Evolutionary conservation across 2,888 invertebrate species (phyloP), one percentile per base, ranked within the genome.

Genomic region (Parnassius glacialis): DNA sequence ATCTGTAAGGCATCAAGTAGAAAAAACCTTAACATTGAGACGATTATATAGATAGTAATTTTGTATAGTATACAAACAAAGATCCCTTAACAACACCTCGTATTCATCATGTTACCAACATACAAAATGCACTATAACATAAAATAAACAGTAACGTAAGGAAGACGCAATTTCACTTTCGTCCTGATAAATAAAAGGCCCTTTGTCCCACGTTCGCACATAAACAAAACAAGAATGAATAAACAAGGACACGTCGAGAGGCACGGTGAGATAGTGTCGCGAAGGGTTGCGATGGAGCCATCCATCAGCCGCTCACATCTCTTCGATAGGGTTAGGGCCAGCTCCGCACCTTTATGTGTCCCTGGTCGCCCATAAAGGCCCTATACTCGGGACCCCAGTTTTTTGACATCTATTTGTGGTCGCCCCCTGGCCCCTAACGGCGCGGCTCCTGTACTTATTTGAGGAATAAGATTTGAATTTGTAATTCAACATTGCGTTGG

Each of bases 401-500:
- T 89, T 91, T 90, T 90, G 88, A 87, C 90, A 84, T 90, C 89
- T 90, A 91, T 90, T 90, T 91, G 90, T 87, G 90, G 90, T 90
- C 83, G 84, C 79, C 78, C 80, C 75, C 79, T 76, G 80, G 78
- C 83, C 85, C 82, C 82, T 87, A 88, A 88, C 87, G 85, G 82
- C 83, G 76, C 67, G 70, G 70, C 72, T 72, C 80, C 74, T 71
- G 69, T 68, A 67, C 65, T 62, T 64, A 67, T 62, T 67, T 64
- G 61, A 61, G 68, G 72, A 67, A 68, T 67, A 66, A 70, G 68
- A 69, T 72, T 73, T 73, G 69, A 71, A 75, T 74, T 74, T 72
- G 72, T 70, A 73, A 74, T 74, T 72, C 73, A 64, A 67, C 59
- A 57, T 48, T 16, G 16, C 10, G 5, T 13, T 9, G 2, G 48